Evolutionary conservation across 2,113 vertebrate species (phyloP).

Genomic region (Tetrax tetrax): DNA sequence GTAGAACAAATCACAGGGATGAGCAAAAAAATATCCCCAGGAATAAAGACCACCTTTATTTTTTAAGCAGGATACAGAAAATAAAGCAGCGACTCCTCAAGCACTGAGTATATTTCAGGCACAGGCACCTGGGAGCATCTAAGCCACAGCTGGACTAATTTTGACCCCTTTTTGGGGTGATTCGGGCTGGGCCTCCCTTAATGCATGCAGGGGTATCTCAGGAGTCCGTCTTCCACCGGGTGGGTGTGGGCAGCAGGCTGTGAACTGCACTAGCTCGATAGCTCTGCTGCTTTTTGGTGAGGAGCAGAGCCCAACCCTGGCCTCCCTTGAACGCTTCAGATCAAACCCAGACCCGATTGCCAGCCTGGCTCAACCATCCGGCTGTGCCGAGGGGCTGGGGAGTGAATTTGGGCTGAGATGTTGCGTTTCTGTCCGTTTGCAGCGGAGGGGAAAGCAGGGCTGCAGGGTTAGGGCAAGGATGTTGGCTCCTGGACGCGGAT

Average conservation of each 20-base stretch:
- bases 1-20: accelerated
- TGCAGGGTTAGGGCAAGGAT: neutral
- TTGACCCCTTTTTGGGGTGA: neutral
- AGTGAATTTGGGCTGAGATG: neutral
- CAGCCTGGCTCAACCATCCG: neutral
- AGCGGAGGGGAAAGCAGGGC: neutral
- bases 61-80: neutral
- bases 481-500: neutral
- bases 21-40: no score
- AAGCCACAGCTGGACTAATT: neutral
- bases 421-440: accelerated
- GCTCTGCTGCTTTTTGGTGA: no score
- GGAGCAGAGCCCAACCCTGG: neutral
- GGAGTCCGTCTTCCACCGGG: accelerated
- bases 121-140: no score
- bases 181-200: neutral
- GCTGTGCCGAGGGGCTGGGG: neutral
- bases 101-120: accelerated
- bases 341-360: neutral
- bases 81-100: neutral
- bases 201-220: neutral
- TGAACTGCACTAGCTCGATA: neutral
- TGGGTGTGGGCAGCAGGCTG: neutral
- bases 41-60: neutral
- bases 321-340: neutral